Conservation (phyloP, 2,888 invertebrate genomes). For the Apamea anceps region DNA sequence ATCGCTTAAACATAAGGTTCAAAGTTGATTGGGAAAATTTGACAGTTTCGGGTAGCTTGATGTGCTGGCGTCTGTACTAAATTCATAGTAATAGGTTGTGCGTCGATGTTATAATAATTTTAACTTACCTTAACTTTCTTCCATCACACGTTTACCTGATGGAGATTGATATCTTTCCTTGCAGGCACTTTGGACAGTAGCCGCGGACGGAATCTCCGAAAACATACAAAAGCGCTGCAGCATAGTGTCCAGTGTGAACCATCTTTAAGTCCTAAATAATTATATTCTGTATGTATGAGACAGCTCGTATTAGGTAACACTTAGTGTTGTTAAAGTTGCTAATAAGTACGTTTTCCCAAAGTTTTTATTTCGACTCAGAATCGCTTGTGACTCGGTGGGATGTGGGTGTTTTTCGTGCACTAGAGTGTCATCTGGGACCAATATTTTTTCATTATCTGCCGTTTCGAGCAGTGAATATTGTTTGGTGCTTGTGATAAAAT, state of each 20-base stretch:
- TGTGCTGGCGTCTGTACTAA: too few relatives aligned
- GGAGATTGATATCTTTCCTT: neutral
- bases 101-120: neutral
- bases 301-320: constrained; percentile 18
- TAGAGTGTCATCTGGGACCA: neutral
- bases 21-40: too few relatives aligned
- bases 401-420: constrained; percentile 15
- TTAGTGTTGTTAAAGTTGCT: neutral
- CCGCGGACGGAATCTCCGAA: neutral
- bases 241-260: constrained; percentile 12
- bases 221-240: neutral
- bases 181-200: too few relatives aligned
- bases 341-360: constrained; percentile 16
- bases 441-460: neutral
- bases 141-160: too few relatives aligned
- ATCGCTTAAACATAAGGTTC: too few relatives aligned
- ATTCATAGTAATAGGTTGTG: too few relatives aligned
- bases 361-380: constrained; percentile 14
- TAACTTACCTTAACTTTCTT: neutral
- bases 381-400: constrained; percentile 1
- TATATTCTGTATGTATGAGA: neutral
- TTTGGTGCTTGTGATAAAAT: neutral
- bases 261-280: constrained; percentile 4
- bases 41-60: too few relatives aligned
- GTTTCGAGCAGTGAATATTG: neutral